phyloP scores from a whole-genome alignment of 2,797 vertebrate species.

The Hybognathus amarus region DNA sequence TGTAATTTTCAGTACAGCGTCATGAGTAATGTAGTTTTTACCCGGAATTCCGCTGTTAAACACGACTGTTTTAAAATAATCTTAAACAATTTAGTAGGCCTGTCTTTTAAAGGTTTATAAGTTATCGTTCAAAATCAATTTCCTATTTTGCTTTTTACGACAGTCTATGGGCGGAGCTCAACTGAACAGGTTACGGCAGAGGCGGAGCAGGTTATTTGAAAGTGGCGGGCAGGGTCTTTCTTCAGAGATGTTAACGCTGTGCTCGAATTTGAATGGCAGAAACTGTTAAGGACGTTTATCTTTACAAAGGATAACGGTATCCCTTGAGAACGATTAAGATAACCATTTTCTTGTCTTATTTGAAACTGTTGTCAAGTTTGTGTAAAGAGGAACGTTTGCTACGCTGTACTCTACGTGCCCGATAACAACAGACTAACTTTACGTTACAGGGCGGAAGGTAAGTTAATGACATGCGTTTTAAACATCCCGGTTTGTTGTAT shows the following conservation, averaged over 20 bases:
- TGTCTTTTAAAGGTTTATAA: background rate
- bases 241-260: background rate
- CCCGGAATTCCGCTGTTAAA: background rate
- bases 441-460: constrained; percentile 4
- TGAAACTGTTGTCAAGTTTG: background rate
- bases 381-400: background rate
- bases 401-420: too few species aligned
- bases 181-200: background rate
- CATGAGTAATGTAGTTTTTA: background rate
- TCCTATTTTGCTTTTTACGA: background rate
- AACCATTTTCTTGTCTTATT: background rate
- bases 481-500: background rate
- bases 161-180: background rate
- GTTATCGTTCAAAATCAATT: background rate
- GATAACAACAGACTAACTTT: background rate
- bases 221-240: constrained; percentile 73
- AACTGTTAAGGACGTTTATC: too few species aligned
- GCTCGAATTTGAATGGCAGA: background rate
- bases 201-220: constrained; percentile 73
- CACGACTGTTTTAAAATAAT: background rate
- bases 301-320: background rate
- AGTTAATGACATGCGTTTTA: background rate
- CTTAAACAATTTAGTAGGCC: background rate
- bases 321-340: background rate
- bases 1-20: background rate